These are phyloP conservation scores for Philereme vetulata DNA, from an alignment of 2,888 invertebrate genomes.

Conservation along the genomic window DNA sequence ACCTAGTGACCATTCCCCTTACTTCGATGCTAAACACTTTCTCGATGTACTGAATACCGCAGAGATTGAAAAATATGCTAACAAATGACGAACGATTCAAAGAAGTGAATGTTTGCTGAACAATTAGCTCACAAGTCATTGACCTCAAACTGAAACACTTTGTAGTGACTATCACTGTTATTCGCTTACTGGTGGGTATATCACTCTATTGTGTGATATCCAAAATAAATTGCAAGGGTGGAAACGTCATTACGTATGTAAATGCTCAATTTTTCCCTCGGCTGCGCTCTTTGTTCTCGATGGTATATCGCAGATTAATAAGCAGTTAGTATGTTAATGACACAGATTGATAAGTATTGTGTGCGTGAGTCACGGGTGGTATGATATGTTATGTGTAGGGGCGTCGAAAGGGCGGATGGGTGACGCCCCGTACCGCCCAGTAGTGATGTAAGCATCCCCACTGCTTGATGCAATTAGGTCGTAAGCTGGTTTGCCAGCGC, in stretches of 20 bases:
- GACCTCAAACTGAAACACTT: slow-evolving; percentile 5
- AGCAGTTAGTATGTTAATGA: slow-evolving; percentile 13
- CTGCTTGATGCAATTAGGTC: slow-evolving; percentile 17
- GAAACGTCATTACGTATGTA: slow-evolving; percentile 48
- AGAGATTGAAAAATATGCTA: slow-evolving; percentile 1
- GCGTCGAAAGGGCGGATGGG: slow-evolving; percentile 38
- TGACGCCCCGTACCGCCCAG: slow-evolving; percentile 42
- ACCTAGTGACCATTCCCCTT: too few species aligned
- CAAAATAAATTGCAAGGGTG: slow-evolving; percentile 28
- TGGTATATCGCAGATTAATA: slow-evolving; percentile 26
- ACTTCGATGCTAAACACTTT: too few species aligned
- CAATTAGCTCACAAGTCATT: slow-evolving; percentile 10
- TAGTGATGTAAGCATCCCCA: slow-evolving; percentile 32
- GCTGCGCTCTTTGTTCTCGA: slow-evolving; percentile 47
- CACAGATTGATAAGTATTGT: slow-evolving; percentile 23
- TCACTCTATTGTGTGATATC: slow-evolving; percentile 30
- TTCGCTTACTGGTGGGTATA: not conserved
- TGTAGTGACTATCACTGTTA: slow-evolving; percentile 1
- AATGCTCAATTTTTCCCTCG: slow-evolving; percentile 50
- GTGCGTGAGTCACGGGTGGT: slow-evolving; percentile 40
- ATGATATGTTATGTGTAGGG: slow-evolving; percentile 10
- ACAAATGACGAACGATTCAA: slow-evolving; percentile 8
- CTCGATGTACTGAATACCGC: too few species aligned
- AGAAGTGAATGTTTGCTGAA: slow-evolving; percentile 18
- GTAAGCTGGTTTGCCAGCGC: slow-evolving; percentile 5